Evolutionary conservation across 2,888 invertebrate species (phyloP).

Genomic region (Cosmorhoe ocellata): DNA sequence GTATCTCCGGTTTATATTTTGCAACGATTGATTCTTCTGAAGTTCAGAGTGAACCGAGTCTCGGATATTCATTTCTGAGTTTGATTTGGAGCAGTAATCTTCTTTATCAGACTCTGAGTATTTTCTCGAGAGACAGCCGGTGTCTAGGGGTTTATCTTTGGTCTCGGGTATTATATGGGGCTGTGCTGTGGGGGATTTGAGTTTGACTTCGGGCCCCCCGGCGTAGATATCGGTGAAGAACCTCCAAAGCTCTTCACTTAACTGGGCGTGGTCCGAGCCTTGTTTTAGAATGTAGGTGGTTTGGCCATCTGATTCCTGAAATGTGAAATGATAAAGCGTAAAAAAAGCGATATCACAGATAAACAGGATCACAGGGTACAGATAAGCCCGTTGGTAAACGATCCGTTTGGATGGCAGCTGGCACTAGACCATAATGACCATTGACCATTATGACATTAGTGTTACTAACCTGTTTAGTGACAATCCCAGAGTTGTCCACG

Average conservation of each 20-base stretch:
- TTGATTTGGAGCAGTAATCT: conserved; percentile 70
- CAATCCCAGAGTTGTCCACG: conserved; percentile 91
- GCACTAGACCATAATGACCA: too few species aligned
- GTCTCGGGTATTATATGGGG: conserved; percentile 26
- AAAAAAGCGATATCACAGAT: too few species aligned
- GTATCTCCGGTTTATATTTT: conserved; percentile 64
- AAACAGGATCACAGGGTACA: too few species aligned
- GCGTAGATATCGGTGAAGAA: conserved; percentile 94
- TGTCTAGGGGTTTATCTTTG: conserved; percentile 27
- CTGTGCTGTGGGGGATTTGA: conserved; percentile 49
- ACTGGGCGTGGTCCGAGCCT: conserved; percentile 87
- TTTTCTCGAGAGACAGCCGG: conserved; percentile 47
- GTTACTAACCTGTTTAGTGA: conserved; percentile 73
- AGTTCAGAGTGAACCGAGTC: conserved; percentile 58
- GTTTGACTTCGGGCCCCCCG: conserved; percentile 92
- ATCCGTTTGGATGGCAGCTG: too few species aligned
- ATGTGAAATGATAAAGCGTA: conserved; percentile 19
- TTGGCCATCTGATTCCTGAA: conserved; percentile 68
- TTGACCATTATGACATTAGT: too few species aligned
- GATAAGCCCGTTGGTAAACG: too few species aligned
- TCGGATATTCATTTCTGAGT: conserved; percentile 63
- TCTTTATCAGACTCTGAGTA: conserved; percentile 73
- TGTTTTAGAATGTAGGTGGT: conserved; percentile 65
- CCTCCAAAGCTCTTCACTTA: conserved; percentile 93
- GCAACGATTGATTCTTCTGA: conserved; percentile 74